These are phyloP conservation scores for Apeltes quadracus DNA, from an alignment of 2,113 vertebrate species.

Conservation along the genomic window DNA sequence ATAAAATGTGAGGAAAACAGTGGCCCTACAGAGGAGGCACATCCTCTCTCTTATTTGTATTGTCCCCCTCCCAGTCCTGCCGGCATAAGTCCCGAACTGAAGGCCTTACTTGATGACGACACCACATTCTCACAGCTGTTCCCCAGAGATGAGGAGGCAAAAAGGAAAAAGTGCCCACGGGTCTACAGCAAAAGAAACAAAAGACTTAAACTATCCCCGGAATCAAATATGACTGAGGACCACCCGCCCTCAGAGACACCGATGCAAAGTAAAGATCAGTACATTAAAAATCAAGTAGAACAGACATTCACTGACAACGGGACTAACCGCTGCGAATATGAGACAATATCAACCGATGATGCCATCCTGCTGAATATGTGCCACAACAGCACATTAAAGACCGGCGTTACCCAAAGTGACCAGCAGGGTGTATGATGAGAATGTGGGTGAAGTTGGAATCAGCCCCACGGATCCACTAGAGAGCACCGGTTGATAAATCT, in stretches of 20 bases:
- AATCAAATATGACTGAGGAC: slow-evolving; percentile 48
- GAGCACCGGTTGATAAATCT: slow-evolving; percentile 63
- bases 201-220: slow-evolving; percentile 72
- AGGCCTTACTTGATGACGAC: slow-evolving; percentile 86
- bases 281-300: slow-evolving; percentile 73
- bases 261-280: slow-evolving; percentile 68
- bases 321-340: slow-evolving; percentile 81
- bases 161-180: slow-evolving; percentile 86
- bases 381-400: slow-evolving; percentile 77
- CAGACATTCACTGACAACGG: slow-evolving; percentile 77
- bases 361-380: slow-evolving; percentile 87
- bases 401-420: slow-evolving; percentile 45
- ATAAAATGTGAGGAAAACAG: slow-evolving; percentile 75
- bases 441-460: slow-evolving; percentile 56
- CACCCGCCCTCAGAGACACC: slow-evolving; percentile 52
- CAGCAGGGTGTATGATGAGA: slow-evolving; percentile 47
- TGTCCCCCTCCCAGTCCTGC: slow-evolving; percentile 32
- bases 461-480: slow-evolving; percentile 73
- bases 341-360: slow-evolving; percentile 85
- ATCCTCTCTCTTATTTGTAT: slow-evolving; percentile 59
- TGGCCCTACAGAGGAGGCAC: slow-evolving; percentile 49
- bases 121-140: slow-evolving; percentile 89
- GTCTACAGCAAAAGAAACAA: slow-evolving; percentile 91
- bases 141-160: slow-evolving; percentile 84
- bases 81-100: slow-evolving; percentile 71